Percentiles rank a stretch among this genome's conserved stretches.
These are phyloP conservation scores for Coelopa frigida DNA, from an alignment of 1,140 invertebrate species.

Conservation along the genomic window DNA sequence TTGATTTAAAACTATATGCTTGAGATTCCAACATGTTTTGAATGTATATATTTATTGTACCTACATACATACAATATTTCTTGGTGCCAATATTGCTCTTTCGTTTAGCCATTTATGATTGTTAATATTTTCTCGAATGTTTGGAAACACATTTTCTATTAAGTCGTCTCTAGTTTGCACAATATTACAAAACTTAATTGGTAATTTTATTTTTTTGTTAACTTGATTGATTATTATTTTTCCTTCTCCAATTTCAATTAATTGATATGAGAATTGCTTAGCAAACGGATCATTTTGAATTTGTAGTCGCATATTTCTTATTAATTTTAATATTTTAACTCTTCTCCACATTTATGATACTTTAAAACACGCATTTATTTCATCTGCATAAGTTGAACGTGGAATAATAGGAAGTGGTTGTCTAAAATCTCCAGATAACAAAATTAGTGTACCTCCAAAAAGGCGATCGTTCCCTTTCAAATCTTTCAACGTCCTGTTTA, in stretches of 20 bases:
- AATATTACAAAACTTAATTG: constrained; percentile 7
- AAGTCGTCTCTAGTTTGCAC: not conserved
- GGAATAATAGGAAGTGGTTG: constrained; percentile 48
- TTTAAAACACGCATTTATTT: constrained; percentile 25
- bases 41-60: constrained; percentile 34
- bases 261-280: constrained; percentile 11
- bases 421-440: constrained; percentile 47
- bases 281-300: constrained; percentile 12
- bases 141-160: constrained; percentile 18
- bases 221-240: constrained; percentile 7
- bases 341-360: constrained; percentile 39
- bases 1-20: constrained; percentile 33
- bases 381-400: constrained; percentile 43
- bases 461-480: constrained; percentile 21
- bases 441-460: constrained; percentile 30
- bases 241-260: constrained; percentile 13
- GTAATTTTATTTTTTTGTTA: constrained; percentile 4
- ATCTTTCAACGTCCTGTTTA: constrained; percentile 43
- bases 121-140: constrained; percentile 33
- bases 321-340: constrained; percentile 36
- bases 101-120: constrained; percentile 34
- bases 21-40: constrained; percentile 27
- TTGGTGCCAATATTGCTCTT: constrained; percentile 33
- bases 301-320: constrained; percentile 20
- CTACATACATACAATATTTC: constrained; percentile 36